Conservation (phyloP, 2,888 invertebrate genomes). For the Pharmacophagus antenor region DNA sequence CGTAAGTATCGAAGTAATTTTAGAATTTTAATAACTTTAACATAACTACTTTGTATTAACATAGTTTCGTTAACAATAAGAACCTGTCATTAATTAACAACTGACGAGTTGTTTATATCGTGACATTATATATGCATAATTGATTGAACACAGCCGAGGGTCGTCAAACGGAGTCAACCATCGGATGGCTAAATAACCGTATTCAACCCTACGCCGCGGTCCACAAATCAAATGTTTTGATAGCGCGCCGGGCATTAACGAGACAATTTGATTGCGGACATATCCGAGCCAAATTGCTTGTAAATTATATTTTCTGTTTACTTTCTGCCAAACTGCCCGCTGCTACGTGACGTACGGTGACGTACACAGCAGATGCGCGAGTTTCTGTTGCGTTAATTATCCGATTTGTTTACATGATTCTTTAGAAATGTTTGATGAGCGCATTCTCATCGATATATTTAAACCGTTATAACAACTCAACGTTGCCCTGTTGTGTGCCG, state of each 20-base stretch:
- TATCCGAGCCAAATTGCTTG: constrained; percentile 80
- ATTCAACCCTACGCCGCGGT: constrained; percentile 56
- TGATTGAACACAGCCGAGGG: constrained; percentile 69
- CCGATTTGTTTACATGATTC: constrained; percentile 59
- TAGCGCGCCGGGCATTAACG: constrained; percentile 78
- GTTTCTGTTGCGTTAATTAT: constrained; percentile 70
- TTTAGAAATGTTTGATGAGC: constrained; percentile 52
- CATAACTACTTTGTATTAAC: background rate
- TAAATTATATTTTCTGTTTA: constrained; percentile 82
- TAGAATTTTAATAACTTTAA: background rate
- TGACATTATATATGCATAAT: constrained; percentile 35
- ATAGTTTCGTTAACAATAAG: background rate
- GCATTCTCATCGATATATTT: constrained; percentile 39
- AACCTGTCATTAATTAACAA: constrained; percentile 5
- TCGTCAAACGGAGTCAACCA: constrained; percentile 66
- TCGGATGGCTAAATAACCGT: constrained; percentile 70
- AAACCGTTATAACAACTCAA: constrained; percentile 27
- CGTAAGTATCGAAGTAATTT: no score
- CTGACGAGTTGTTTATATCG: constrained; percentile 30
- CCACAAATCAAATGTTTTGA: constrained; percentile 82
- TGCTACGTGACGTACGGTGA: constrained; percentile 58
- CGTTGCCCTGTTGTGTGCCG: constrained; percentile 21
- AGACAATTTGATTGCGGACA: constrained; percentile 82
- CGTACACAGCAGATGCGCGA: constrained; percentile 63
- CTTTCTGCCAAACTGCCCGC: constrained; percentile 77